A percentile compares a stretch with the other conserved stretches of the same genome.
These are phyloP conservation scores for Machimus atricapillus DNA, from an alignment of 2,888 invertebrate genomes.

Conservation along the genomic window DNA sequence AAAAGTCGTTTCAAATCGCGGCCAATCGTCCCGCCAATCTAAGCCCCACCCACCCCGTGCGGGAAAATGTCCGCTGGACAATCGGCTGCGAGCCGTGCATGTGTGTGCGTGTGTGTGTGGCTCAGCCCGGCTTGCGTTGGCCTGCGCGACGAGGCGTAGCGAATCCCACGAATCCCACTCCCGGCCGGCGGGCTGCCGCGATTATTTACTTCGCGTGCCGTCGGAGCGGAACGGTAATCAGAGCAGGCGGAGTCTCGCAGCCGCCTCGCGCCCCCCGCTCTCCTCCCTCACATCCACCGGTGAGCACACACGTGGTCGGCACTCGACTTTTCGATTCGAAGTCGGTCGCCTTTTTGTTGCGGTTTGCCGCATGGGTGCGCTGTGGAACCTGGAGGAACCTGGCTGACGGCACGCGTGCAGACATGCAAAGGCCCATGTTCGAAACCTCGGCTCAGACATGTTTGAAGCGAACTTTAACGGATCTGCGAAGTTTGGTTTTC, in stretches of 20 bases:
- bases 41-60: not conserved
- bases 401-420: not conserved
- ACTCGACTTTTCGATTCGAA: not conserved
- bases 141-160: not conserved
- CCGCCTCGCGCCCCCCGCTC: not conserved
- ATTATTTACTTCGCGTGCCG: not conserved
- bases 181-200: not conserved
- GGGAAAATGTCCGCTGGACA: not conserved
- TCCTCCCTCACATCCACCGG: not conserved
- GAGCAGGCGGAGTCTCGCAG: not conserved
- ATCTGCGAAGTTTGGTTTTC: not conserved
- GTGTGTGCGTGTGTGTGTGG: not conserved
- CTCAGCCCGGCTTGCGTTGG: not conserved
- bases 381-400: not conserved
- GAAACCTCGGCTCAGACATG: not conserved
- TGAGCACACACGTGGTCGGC: not conserved
- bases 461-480: not conserved
- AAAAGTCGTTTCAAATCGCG: not conserved
- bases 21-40: not conserved
- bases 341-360: not conserved
- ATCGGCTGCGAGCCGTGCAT: not conserved
- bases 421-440: not conserved
- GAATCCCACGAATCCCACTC: not conserved
- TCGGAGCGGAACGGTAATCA: not conserved
- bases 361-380: not conserved